These are phyloP conservation scores for Trididemnum clinides DNA, from an alignment of 23 tunicate species.

Conservation along the genomic window DNA sequence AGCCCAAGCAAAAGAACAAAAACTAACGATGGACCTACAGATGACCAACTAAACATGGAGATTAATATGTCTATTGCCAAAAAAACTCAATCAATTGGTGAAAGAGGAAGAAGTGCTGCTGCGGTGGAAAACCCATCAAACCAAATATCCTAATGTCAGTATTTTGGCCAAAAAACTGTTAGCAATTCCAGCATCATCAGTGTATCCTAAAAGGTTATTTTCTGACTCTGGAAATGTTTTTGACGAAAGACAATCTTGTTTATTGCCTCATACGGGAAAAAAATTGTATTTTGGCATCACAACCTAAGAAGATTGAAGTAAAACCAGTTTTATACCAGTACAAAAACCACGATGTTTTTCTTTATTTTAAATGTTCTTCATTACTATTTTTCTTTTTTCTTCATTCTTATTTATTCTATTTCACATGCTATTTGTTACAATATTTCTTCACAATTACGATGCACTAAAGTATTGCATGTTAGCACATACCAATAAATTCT, in stretches of 20 bases:
- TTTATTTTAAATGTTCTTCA: no score
- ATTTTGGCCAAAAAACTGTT: slow-evolving; percentile 2
- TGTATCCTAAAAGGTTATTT: not conserved
- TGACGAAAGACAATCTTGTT: slow-evolving; percentile 7
- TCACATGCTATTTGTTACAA: no score
- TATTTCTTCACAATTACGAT: no score
- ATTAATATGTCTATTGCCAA: not conserved
- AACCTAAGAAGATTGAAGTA: not conserved
- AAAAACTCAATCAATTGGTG: not conserved
- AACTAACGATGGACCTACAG: not conserved
- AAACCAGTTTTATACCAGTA: not conserved
- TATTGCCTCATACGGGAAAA: slow-evolving; percentile 3
- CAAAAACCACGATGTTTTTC: not conserved
- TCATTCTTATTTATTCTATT: no score
- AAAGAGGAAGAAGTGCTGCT: not conserved
- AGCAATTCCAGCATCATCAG: not conserved
- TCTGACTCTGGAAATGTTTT: slow-evolving; percentile 23
- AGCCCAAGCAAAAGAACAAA: not conserved
- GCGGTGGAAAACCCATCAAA: not conserved
- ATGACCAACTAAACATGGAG: not conserved
- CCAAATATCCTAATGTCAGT: not conserved
- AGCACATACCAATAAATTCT: no score
- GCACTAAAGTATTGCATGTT: no score
- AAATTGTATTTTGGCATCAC: not conserved
- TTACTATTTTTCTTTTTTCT: no score